Evolutionary conservation across 1,140 invertebrate genomes (phyloP).

Genomic region (Ceratina japonica): DNA sequence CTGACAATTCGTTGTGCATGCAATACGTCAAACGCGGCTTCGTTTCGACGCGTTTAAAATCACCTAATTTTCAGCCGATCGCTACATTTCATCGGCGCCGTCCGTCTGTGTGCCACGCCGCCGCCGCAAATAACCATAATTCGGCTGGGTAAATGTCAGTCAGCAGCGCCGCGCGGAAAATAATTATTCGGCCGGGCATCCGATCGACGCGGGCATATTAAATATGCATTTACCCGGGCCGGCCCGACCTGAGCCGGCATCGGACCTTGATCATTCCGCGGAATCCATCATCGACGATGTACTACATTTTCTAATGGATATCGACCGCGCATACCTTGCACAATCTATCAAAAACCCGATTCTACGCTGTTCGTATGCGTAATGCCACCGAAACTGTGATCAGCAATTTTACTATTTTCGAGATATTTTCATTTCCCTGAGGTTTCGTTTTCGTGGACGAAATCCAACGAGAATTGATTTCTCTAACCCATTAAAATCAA

Average conservation of each 20-base stretch:
- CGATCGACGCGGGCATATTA: constrained; percentile 41
- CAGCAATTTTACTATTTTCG: too few relatives aligned
- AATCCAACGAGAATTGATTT: too few relatives aligned
- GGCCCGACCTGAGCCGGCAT: too few relatives aligned
- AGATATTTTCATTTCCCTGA: too few relatives aligned
- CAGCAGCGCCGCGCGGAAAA: constrained; percentile 34
- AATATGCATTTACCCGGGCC: constrained; percentile 51
- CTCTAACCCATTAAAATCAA: too few relatives aligned
- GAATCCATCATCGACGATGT: constrained; percentile 42
- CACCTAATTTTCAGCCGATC: constrained; percentile 43
- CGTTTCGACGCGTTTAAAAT: constrained; percentile 47
- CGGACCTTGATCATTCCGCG: background rate
- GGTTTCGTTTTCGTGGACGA: too few relatives aligned
- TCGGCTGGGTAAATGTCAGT: constrained; percentile 42
- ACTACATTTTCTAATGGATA: constrained; percentile 28
- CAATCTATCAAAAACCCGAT: background rate
- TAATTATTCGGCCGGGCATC: constrained; percentile 48
- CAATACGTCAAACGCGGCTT: constrained; percentile 34
- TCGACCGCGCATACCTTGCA: background rate
- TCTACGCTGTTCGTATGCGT: background rate
- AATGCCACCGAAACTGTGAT: too few relatives aligned
- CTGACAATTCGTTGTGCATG: constrained; percentile 36
- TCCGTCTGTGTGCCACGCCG: background rate
- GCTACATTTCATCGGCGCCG: constrained; percentile 38
- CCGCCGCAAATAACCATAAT: constrained; percentile 48